Evolutionary conservation across 2,113 vertebrate species (phyloP).

Genomic region (Austrofundulus limnaeus): DNA sequence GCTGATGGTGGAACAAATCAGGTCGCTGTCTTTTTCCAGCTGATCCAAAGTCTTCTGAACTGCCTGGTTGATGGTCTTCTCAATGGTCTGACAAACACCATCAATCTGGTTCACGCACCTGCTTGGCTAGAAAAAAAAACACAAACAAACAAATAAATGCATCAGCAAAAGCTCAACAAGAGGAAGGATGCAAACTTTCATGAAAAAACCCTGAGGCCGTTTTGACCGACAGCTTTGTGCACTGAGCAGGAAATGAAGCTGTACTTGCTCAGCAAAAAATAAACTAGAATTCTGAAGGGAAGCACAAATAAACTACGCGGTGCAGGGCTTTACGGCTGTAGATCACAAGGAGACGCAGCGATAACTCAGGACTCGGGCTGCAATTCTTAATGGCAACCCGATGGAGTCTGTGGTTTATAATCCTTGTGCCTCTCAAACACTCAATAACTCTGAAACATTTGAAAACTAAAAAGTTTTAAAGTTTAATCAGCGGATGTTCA

Average conservation of each 20-base stretch:
- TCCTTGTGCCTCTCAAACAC: background rate
- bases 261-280: slow-evolving; percentile 44
- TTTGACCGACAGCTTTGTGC: slow-evolving; percentile 37
- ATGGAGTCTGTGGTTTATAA: slow-evolving; percentile 46
- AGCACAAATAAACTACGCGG: slow-evolving; percentile 35
- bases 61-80: slow-evolving; percentile 83
- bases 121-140: slow-evolving; percentile 64
- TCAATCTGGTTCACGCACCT: slow-evolving; percentile 83
- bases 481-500: slow-evolving; percentile 24
- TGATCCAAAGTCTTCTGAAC: slow-evolving; percentile 82
- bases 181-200: slow-evolving; percentile 17
- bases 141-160: background rate
- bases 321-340: slow-evolving; percentile 36
- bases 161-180: background rate
- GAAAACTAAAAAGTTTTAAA: slow-evolving; percentile 26
- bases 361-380: slow-evolving; percentile 44
- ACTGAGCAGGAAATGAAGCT: slow-evolving; percentile 38
- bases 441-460: slow-evolving; percentile 12
- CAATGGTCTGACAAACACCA: slow-evolving; percentile 80
- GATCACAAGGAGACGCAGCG: slow-evolving; percentile 45
- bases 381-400: slow-evolving; percentile 28
- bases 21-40: slow-evolving; percentile 81
- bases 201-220: slow-evolving; percentile 22
- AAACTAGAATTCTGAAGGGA: slow-evolving; percentile 29
- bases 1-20: slow-evolving; percentile 74